Evolutionary conservation across 2,888 invertebrate species (phyloP).

Genomic region (Doris montereyensis): DNA sequence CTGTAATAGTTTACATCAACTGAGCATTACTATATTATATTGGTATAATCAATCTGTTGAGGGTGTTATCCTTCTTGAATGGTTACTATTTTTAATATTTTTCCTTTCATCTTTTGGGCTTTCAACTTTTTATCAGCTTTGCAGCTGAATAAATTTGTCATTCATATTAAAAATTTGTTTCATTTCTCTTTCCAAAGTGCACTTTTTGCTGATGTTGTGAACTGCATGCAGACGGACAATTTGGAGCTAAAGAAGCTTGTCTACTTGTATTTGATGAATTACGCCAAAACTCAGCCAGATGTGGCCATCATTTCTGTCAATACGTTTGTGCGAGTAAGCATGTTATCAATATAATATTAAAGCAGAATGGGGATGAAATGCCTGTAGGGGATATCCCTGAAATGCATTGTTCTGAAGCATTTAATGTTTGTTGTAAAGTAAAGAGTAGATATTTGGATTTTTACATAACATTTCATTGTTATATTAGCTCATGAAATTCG

Average conservation of each 20-base stretch:
- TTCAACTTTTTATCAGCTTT: neutral
- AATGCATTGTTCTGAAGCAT: too few relatives aligned
- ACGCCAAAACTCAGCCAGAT: slow-evolving; percentile 99
- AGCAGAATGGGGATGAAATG: too few relatives aligned
- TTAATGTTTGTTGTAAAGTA: too few relatives aligned
- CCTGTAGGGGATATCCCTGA: too few relatives aligned
- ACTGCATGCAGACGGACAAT: slow-evolving; percentile 99
- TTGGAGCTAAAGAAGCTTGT: slow-evolving; percentile 98
- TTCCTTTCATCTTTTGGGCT: neutral
- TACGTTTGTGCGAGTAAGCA: slow-evolving; percentile 96
- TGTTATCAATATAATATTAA: too few relatives aligned
- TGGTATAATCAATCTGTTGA: too few relatives aligned
- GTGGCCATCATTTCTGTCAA: slow-evolving; percentile 99
- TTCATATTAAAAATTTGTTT: neutral
- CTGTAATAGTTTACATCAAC: too few relatives aligned
- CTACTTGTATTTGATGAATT: slow-evolving; percentile 99
- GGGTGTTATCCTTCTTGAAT: neutral
- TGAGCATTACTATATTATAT: too few relatives aligned
- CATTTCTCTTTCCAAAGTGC: slow-evolving; percentile 76
- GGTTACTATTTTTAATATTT: neutral
- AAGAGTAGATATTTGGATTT: too few relatives aligned
- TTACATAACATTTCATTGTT: too few relatives aligned
- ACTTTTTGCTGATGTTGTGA: slow-evolving; percentile 98
- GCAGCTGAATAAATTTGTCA: too few relatives aligned
- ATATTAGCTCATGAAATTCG: too few relatives aligned